phyloP scores from a whole-genome alignment of 2,113 vertebrate genomes.

The Felis chaus region DNA sequence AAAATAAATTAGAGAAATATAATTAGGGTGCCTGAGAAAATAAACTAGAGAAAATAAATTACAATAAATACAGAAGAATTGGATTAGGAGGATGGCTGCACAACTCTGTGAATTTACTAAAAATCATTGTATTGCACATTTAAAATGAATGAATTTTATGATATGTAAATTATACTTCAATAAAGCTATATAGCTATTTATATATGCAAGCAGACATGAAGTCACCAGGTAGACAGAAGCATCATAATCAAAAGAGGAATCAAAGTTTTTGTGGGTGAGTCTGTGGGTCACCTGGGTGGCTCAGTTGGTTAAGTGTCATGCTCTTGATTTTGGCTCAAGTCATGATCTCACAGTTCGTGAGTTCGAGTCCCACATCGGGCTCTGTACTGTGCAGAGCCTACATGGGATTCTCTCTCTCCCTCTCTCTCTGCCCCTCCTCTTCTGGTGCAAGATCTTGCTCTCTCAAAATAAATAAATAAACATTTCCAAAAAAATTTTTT shows the following conservation, averaged over 20 bases:
- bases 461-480: too few species aligned
- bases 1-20: too few species aligned
- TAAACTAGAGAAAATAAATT: background rate
- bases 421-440: too few species aligned
- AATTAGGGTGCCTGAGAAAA: background rate
- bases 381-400: too few species aligned
- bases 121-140: background rate
- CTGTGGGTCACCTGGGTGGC: too few species aligned
- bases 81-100: background rate
- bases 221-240: background rate
- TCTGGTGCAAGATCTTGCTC: too few species aligned
- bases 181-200: background rate
- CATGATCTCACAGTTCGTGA: too few species aligned
- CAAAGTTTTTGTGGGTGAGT: background rate
- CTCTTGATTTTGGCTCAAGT: too few species aligned
- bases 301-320: too few species aligned
- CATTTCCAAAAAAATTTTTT: too few species aligned
- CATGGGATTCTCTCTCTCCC: too few species aligned
- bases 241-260: background rate
- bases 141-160: background rate
- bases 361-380: too few species aligned
- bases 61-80: background rate
- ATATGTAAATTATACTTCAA: background rate
- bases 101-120: background rate
- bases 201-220: background rate